These are phyloP conservation scores for Arothron firmamentum DNA, from an alignment of 2,113 vertebrate genomes.

Conservation along the genomic window DNA sequence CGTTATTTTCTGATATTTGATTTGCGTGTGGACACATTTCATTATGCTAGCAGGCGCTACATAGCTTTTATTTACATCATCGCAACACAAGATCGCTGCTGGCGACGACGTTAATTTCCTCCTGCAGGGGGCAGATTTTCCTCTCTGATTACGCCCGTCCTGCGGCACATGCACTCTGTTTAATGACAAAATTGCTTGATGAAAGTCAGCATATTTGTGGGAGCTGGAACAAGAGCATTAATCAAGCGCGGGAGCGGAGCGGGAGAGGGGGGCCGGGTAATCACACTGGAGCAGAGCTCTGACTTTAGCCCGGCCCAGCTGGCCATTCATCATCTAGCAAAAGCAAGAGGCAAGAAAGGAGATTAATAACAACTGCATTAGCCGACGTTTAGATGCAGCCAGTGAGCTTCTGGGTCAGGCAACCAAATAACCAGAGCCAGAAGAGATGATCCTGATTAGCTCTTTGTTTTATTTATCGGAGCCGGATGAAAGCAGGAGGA, in stretches of 20 bases:
- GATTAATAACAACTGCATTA: constrained; percentile 78
- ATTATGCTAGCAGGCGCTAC: too few species aligned
- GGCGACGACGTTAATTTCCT: too few species aligned
- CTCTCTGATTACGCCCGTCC: constrained; percentile 36
- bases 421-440: constrained; percentile 44
- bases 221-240: constrained; percentile 65
- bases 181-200: constrained; percentile 59
- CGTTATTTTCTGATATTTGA: too few species aligned
- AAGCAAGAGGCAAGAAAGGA: constrained; percentile 56
- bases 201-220: constrained; percentile 72
- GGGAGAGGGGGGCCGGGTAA: constrained; percentile 52
- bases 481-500: too few species aligned
- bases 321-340: constrained; percentile 68
- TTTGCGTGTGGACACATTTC: too few species aligned
- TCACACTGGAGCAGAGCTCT: constrained; percentile 62
- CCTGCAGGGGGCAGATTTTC: constrained; percentile 21
- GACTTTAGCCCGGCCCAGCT: constrained; percentile 57
- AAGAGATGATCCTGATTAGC: constrained; percentile 50
- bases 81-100: too few species aligned
- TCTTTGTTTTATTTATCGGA: constrained; percentile 25
- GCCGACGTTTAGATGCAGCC: constrained; percentile 68
- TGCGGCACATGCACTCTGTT: constrained; percentile 30
- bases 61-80: too few species aligned
- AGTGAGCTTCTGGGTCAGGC: constrained; percentile 58
- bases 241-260: constrained; percentile 67